Evolutionary conservation across 2,797 vertebrate genomes (phyloP), one percentile per base, ranked within the genome.

Genomic region (Thripadectes ignobilis): DNA sequence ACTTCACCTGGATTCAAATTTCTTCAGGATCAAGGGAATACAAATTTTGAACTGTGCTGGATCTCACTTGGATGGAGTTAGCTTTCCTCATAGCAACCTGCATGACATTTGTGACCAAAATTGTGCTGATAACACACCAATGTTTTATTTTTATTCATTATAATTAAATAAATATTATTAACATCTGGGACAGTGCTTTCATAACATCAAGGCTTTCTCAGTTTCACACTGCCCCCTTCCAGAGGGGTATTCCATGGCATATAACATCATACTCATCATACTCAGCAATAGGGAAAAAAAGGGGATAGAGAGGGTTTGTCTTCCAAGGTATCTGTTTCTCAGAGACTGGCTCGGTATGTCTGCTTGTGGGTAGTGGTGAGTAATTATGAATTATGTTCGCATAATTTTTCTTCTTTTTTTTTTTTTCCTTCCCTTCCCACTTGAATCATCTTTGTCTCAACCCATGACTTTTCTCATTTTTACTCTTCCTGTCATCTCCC

Each of bases 321-420:
- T 79, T 90, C 23, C 23, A 36, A 73, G 13, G 9, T 14, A 58
- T 7, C 6, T 46, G 15, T 38, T 93, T 20, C 43, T 80, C 36
- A 73, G 65, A 79, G 13, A 14, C 18, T 92, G 38, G 2, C 9
- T 65, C 14, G 12, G 39, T 39, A 39, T 39, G 11, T 39, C 48
- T 78, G 15, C 9, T 39, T 71, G 17, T 67, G 45, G 38, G 22
- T 72, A 8, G 18, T 4, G 7, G 7, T 61, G 32, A 69, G 48
- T 15, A 43, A 71, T 54, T 65, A 14, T 0, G 0, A 43, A 71
- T 54, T 65, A 14, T 0, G 0, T 76, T 85, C 77, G 4, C 20
- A 67, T 20, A 4, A 24, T 15, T 84, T 55, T 20, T 69, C 71
- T 12, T 10, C 9, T 45, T 45, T 46, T 46, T 41, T 62, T 39